Conservation (phyloP, 2,113 vertebrate genomes). For the Aptenodytes patagonicus region DNA sequence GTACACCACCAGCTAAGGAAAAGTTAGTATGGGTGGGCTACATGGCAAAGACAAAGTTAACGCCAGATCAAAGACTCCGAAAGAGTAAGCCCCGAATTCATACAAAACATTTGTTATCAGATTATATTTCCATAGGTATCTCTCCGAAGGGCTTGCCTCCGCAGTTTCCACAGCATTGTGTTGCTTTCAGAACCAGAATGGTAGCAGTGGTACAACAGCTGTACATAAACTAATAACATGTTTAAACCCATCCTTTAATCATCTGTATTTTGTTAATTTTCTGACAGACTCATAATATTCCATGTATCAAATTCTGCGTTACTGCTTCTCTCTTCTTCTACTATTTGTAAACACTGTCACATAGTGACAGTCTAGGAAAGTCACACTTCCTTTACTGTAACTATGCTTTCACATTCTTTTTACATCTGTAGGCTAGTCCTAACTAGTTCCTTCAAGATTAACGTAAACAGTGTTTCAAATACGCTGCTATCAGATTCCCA, state of each 20-base stretch:
- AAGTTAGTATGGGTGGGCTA: neutral
- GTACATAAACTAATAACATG: neutral
- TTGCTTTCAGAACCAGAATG: neutral
- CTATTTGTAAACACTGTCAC: neutral
- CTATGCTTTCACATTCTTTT: neutral
- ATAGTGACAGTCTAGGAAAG: neutral
- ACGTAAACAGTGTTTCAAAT: slow-evolving; percentile 27
- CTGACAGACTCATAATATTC: neutral
- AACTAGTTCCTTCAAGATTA: slow-evolving; percentile 37
- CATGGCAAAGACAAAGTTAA: neutral
- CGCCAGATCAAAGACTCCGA: neutral
- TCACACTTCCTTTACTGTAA: neutral
- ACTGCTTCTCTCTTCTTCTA: neutral
- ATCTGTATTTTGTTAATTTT: neutral
- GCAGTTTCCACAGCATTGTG: neutral
- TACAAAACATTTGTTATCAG: neutral
- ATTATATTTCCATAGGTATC: neutral
- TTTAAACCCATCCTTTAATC: neutral
- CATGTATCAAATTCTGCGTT: neutral
- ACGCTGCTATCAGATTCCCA: slow-evolving; percentile 27
- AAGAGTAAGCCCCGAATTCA: neutral
- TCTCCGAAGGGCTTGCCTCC: neutral
- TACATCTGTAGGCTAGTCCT: neutral
- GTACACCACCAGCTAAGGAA: neutral
- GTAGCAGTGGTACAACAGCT: neutral